A percentile compares a stretch with the other conserved stretches of the same genome.
Evolutionary conservation across 1,140 invertebrate species (phyloP).

Genomic region (Steinernema khuongi): DNA sequence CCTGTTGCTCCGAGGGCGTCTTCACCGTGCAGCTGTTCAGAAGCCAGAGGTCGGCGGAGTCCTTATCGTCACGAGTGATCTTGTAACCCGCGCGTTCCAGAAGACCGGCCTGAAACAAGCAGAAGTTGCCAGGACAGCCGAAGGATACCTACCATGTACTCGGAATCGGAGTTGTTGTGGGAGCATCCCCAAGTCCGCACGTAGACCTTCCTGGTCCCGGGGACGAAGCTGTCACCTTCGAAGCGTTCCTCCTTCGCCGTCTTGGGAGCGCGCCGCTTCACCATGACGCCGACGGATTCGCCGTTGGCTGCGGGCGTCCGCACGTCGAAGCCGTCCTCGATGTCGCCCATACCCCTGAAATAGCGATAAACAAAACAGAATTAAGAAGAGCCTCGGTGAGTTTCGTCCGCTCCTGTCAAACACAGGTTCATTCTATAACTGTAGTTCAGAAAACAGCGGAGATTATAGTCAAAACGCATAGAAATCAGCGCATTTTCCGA

Average conservation of each 20-base stretch:
- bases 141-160: conserved; percentile 91
- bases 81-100: conserved; percentile 35
- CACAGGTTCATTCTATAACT: too few relatives aligned
- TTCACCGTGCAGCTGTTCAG: conserved; percentile 97
- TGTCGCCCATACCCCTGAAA: conserved; percentile 12
- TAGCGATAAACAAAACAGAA: conserved; percentile 1
- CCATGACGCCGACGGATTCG: neutral
- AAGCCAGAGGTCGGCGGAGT: conserved; percentile 82
- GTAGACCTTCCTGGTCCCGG: conserved; percentile 80
- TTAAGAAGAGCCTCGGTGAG: too few relatives aligned
- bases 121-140: conserved; percentile 58
- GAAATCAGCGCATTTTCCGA: too few relatives aligned
- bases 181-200: conserved; percentile 96
- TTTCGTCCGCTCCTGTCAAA: too few relatives aligned
- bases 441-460: conserved; percentile 21
- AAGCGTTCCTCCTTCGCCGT: neutral
- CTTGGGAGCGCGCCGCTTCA: neutral
- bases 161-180: conserved; percentile 87
- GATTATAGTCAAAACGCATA: too few relatives aligned
- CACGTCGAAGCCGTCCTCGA: conserved; percentile 17
- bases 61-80: conserved; percentile 67
- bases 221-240: conserved; percentile 15
- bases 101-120: conserved; percentile 8
- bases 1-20: conserved; percentile 90
- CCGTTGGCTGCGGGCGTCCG: neutral